These are phyloP conservation scores for Orcinus orca DNA, from an alignment of 2,113 vertebrate genomes.

Conservation along the genomic window DNA sequence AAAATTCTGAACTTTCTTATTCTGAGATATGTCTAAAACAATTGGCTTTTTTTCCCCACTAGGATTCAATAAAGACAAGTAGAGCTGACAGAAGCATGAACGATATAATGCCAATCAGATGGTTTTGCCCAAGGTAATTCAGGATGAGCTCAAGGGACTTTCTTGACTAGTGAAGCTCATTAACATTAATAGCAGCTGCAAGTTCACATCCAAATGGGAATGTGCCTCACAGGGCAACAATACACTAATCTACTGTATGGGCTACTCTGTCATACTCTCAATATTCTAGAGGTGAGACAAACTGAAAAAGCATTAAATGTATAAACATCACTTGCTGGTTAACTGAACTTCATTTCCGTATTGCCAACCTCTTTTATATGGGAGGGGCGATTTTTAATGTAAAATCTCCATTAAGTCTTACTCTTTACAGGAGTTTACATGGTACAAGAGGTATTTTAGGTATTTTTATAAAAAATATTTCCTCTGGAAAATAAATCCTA, in stretches of 20 bases:
- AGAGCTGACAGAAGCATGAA: neutral
- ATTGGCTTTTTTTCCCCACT: neutral
- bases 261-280: neutral
- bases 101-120: neutral
- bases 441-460: neutral
- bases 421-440: neutral
- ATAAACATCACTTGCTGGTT: constrained; percentile 31
- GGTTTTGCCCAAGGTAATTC: constrained; percentile 49
- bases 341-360: constrained; percentile 14
- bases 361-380: neutral
- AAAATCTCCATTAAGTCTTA: constrained; percentile 40
- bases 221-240: neutral
- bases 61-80: constrained; percentile 21
- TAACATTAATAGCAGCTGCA: constrained; percentile 52
- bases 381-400: neutral
- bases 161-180: constrained; percentile 35
- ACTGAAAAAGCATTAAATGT: constrained; percentile 36
- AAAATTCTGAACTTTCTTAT: constrained; percentile 47
- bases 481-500: constrained; percentile 54
- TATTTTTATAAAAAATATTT: constrained; percentile 56
- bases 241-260: neutral
- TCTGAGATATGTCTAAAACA: constrained; percentile 16
- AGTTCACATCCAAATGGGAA: constrained; percentile 33
- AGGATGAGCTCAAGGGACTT: constrained; percentile 18
- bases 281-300: neutral